A percentile compares a stretch with the other conserved stretches of the same genome.
Conservation (phyloP, 2,113 vertebrate species). For the Mobula birostris region DNA sequence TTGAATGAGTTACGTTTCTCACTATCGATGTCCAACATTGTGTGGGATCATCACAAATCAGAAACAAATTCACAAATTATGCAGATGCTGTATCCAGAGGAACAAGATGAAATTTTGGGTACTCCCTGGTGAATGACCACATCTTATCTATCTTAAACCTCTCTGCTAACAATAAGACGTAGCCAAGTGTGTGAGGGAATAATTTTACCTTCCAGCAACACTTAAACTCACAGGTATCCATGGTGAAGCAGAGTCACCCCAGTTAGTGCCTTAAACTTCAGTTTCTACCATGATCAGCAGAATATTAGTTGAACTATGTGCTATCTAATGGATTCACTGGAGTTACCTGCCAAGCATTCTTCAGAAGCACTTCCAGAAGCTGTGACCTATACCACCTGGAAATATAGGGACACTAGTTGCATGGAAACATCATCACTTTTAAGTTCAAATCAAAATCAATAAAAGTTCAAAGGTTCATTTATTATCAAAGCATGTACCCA, state of each 20-base stretch:
- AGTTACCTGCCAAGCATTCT: background rate
- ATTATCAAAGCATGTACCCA: too few relatives aligned
- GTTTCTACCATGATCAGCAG: background rate
- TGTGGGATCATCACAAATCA: background rate
- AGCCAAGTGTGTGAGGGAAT: background rate
- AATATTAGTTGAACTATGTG: background rate
- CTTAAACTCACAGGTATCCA: background rate
- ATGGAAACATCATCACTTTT: background rate
- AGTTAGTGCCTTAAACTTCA: background rate
- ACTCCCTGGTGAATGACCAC: background rate
- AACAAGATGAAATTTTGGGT: background rate
- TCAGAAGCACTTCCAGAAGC: background rate
- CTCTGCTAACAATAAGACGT: background rate
- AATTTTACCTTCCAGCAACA: background rate
- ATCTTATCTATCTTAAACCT: background rate
- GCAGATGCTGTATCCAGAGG: background rate
- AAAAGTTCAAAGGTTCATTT: too few relatives aligned
- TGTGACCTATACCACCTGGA: background rate
- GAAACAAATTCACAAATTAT: background rate
- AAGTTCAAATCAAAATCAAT: background rate
- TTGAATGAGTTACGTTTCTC: background rate
- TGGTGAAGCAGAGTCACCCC: too few relatives aligned
- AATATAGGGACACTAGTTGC: background rate
- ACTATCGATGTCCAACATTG: background rate
- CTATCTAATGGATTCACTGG: background rate